Evolutionary conservation across 2,888 invertebrate genomes (phyloP), one percentile per base, ranked within the genome.

Genomic region (Ganaspis brasiliensis): DNA sequence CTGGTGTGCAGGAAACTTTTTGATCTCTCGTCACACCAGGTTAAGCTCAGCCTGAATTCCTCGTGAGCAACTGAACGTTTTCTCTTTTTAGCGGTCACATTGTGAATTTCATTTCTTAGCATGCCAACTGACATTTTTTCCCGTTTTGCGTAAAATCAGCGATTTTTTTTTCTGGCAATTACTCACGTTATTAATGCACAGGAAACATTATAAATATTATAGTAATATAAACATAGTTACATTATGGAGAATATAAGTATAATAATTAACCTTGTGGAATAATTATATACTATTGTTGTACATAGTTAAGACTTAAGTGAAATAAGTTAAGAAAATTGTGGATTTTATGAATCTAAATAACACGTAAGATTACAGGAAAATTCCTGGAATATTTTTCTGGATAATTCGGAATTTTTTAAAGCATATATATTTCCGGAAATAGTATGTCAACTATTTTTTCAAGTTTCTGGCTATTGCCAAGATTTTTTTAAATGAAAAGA

Each of bases 61-160:
- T 37, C 1, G 5, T 37, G 40, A 63, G 21, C 21, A 63, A 12
- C 21, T 19, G 37, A 63, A 40, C 37, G 37, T 63, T 63, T 40
- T 63, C 63, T 63, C 63, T 63, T 63, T 63, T 63, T 40, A 63
- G 40, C 40, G 37, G 37, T 40, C 21, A 37, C 21, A 40, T 21
- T 63, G 14, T 63, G 37, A 14, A 63, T 63, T 63, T 37, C 61
- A 63, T 63, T 63, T 63, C 40, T n/a, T 37, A 63, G 63, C 63
- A 37, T 40, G 12, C 21, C 63, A 37, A 63, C 19, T 19, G 37
- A 63, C 63, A 37, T 63, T 63, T 63, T 63, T 63, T 19, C 63
- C 21, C 21, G 21, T 37, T 63, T 63, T 21, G 21, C 19, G 35
- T 40, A 57, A 12, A 52, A 5, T 63, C 12, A 12, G 31, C 24